Conservation (phyloP, 2,113 vertebrate species). For the Origma solitaria region DNA sequence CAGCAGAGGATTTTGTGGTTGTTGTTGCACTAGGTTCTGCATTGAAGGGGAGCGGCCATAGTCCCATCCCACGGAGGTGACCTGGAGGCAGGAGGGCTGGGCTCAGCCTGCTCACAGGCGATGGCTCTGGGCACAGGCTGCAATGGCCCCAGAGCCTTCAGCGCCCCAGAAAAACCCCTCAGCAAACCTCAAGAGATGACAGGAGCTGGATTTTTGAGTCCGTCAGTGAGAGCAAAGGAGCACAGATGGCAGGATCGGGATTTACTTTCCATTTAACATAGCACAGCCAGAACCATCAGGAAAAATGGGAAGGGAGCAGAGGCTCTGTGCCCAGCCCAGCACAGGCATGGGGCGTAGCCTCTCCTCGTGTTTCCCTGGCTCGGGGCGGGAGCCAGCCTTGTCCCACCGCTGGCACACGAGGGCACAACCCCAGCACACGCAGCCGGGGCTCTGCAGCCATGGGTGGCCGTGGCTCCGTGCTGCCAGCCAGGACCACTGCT, state of each 20-base stretch:
- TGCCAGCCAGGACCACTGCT: background rate
- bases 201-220: background rate
- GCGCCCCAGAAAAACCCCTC: background rate
- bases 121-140: background rate
- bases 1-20: background rate
- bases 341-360: background rate
- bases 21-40: background rate
- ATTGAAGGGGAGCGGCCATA: background rate
- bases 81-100: background rate
- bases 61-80: background rate
- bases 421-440: background rate
- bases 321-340: background rate
- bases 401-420: background rate
- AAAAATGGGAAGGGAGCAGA: background rate
- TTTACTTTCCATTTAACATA: background rate
- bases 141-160: background rate
- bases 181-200: background rate
- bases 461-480: rapidly evolving
- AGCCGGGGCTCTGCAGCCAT: background rate
- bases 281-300: background rate
- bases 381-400: rapidly evolving
- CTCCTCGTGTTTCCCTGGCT: background rate
- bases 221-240: background rate
- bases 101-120: background rate
- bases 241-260: background rate